Percentiles rank a stretch among this genome's conserved stretches.
Conservation (phyloP, 2,797 vertebrate genomes). For the Argyrosomus regius region DNA sequence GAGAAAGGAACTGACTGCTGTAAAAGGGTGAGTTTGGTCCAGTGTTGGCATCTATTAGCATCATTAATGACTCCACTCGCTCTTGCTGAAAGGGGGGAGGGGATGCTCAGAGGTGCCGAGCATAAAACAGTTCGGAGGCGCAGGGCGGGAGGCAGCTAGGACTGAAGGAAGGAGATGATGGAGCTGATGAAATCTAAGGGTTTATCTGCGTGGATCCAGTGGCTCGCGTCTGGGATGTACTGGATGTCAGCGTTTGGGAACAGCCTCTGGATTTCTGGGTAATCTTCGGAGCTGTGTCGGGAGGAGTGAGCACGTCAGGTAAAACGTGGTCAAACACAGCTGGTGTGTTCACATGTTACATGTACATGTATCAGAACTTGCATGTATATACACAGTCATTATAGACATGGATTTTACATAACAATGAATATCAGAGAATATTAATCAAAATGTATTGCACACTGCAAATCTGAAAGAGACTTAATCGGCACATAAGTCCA, state of each 20-base stretch:
- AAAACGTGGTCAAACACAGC: background rate
- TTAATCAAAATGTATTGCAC: too few species aligned
- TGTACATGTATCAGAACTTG: too few species aligned
- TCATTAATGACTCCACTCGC: constrained; percentile 30
- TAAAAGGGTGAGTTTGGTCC: constrained; percentile 74
- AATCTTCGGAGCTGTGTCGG: constrained; percentile 88
- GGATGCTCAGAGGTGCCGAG: constrained; percentile 36
- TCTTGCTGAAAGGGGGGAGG: constrained; percentile 34
- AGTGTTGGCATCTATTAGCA: constrained; percentile 61
- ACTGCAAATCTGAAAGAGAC: too few species aligned
- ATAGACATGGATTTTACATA: too few species aligned
- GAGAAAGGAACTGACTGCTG: constrained; percentile 46
- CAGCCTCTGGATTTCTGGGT: constrained; percentile 92
- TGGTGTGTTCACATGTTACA: background rate
- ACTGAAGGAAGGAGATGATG: constrained; percentile 90
- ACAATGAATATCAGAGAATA: too few species aligned
- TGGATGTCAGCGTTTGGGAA: constrained; percentile 93
- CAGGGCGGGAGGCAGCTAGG: constrained; percentile 69
- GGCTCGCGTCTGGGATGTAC: constrained; percentile 91
- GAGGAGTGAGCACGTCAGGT: background rate
- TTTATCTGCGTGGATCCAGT: constrained; percentile 95
- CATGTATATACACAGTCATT: too few species aligned
- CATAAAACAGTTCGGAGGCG: constrained; percentile 48
- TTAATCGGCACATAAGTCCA: too few species aligned
- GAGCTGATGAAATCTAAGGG: constrained; percentile 94